Evolutionary conservation across 2,797 vertebrate genomes (phyloP).

Genomic region (Coregonus ussuriensis): DNA sequence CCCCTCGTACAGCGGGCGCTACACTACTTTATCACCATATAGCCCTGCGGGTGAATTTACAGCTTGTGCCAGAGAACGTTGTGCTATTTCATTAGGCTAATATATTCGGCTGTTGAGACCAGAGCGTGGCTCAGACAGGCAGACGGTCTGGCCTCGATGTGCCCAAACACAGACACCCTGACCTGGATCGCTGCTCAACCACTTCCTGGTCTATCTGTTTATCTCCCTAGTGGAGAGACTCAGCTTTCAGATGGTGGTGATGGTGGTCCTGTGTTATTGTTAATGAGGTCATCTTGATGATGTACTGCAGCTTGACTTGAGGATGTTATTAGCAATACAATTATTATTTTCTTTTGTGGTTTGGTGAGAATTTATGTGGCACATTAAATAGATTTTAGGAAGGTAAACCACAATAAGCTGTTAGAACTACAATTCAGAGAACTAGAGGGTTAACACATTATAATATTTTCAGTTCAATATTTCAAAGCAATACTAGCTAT

Average conservation of each 20-base stretch:
- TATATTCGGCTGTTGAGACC: constrained; percentile 64
- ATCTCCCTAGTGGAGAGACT: not conserved
- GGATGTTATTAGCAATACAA: constrained; percentile 31
- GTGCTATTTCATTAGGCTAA: constrained; percentile 75
- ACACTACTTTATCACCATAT: constrained; percentile 62
- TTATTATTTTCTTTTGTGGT: constrained; percentile 51
- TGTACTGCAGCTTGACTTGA: constrained; percentile 37
- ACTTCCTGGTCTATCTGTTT: constrained; percentile 43
- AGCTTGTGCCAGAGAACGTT: constrained; percentile 42
- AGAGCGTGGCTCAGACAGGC: constrained; percentile 28
- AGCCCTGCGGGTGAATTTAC: constrained; percentile 58
- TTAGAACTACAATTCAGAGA: constrained; percentile 3
- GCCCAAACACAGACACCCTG: constrained; percentile 55
- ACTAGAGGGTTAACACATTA: not conserved
- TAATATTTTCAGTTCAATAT: not conserved
- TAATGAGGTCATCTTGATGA: constrained; percentile 29
- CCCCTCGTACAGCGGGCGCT: constrained; percentile 47
- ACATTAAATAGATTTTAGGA: constrained; percentile 30
- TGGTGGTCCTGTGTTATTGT: constrained; percentile 37
- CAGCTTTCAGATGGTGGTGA: constrained; percentile 37
- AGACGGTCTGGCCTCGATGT: constrained; percentile 45
- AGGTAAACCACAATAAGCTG: constrained; percentile 29
- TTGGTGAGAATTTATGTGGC: constrained; percentile 2
- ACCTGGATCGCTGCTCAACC: constrained; percentile 61
- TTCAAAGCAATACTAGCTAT: not conserved